Percentiles rank a stretch among this genome's conserved stretches.
phyloP scores from a whole-genome alignment of 1,140 invertebrate genomes.

The Heliothis virescens region DNA sequence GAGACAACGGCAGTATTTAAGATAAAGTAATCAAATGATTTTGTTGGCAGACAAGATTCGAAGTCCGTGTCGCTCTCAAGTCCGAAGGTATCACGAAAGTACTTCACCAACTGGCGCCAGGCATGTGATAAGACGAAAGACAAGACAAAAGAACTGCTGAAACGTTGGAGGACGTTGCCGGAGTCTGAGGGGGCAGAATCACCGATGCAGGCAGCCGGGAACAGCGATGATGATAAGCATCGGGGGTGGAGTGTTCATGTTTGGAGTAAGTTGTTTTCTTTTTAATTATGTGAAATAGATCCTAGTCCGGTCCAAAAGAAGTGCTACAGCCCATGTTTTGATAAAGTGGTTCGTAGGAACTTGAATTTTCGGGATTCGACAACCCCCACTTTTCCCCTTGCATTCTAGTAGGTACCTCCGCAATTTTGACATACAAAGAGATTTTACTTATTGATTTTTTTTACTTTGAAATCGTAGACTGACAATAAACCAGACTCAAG shows the following conservation, averaged over 20 bases:
- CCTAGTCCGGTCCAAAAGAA: too few species aligned
- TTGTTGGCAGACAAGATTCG: conserved; percentile 77
- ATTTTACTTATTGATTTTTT: too few species aligned
- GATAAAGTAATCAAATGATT: background rate
- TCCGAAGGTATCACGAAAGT: conserved; percentile 88
- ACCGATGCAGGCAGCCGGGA: conserved; percentile 70
- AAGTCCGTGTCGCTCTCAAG: conserved; percentile 75
- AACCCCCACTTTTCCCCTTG: too few species aligned
- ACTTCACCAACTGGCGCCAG: conserved; percentile 89
- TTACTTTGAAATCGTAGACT: too few species aligned
- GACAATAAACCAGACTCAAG: background rate
- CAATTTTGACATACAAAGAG: too few species aligned
- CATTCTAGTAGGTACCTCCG: too few species aligned
- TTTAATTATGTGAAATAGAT: background rate
- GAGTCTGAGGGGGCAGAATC: conserved; percentile 82
- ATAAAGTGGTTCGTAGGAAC: too few species aligned
- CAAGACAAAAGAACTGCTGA: conserved; percentile 89
- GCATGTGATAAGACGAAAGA: conserved; percentile 90
- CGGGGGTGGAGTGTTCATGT: conserved; percentile 90
- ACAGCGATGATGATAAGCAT: conserved; percentile 72
- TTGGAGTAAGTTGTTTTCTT: conserved; percentile 87
- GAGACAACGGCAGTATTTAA: background rate
- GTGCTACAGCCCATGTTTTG: too few species aligned
- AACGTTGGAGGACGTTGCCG: conserved; percentile 89
- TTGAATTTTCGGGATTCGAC: too few species aligned